Conservation (phyloP, 2,888 invertebrate genomes). For the Tiliacea citrago region DNA sequence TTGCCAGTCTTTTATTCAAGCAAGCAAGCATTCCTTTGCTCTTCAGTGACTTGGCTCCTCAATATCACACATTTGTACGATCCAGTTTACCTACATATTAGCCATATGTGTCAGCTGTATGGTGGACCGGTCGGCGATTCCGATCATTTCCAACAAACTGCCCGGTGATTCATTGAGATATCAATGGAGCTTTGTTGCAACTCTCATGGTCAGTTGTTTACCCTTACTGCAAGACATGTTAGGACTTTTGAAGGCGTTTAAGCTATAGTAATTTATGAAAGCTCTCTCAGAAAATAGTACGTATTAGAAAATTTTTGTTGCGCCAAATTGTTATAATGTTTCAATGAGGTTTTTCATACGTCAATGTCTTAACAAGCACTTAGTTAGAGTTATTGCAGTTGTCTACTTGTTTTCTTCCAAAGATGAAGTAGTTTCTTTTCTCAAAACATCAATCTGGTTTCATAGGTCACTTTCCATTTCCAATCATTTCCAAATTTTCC, state of each 20-base stretch:
- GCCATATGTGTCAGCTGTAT: conserved; percentile 54
- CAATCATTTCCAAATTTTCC: not conserved
- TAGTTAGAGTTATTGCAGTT: not conserved
- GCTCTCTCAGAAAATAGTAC: not conserved
- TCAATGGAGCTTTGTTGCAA: conserved; percentile 43
- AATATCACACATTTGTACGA: conserved; percentile 4
- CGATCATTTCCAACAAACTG: conserved; percentile 50
- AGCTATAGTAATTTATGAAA: not conserved
- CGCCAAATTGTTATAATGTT: not conserved
- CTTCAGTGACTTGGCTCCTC: not conserved
- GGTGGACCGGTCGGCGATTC: conserved; percentile 49
- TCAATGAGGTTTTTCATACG: not conserved
- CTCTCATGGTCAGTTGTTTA: conserved; percentile 2
- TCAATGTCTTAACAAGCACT: not conserved
- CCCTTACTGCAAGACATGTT: conserved; percentile 6
- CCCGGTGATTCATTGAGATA: conserved; percentile 58
- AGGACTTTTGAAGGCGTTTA: not conserved
- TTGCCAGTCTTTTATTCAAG: not conserved
- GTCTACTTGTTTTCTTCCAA: not conserved
- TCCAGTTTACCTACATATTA: conserved; percentile 39
- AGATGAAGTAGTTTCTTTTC: not conserved
- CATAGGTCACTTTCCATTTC: not conserved
- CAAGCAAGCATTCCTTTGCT: conserved; percentile 4
- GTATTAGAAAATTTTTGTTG: not conserved
- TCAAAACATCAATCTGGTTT: not conserved